Conservation (phyloP, 1,140 invertebrate species). For the Philopotamus ludificatus region DNA sequence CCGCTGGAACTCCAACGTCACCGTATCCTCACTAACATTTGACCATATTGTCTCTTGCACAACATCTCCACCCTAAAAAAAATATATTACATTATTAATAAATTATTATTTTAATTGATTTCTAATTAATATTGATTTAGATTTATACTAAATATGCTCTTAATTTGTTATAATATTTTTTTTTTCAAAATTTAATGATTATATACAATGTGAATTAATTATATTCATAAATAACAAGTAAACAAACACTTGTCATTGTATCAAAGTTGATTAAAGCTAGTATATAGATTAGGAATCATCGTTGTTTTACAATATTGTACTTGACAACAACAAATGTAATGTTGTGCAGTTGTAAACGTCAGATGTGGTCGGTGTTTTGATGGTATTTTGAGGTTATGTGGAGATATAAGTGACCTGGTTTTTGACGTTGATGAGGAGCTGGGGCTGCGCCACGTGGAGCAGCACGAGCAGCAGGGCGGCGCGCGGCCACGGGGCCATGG, state of each 20-base stretch:
- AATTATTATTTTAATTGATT: slow-evolving; percentile 11
- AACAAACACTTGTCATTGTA: too few relatives aligned
- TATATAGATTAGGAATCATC: too few relatives aligned
- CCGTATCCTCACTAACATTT: slow-evolving; percentile 86
- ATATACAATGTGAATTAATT: background rate
- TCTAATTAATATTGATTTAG: too few relatives aligned
- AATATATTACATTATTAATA: too few relatives aligned
- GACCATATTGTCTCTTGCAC: slow-evolving; percentile 88
- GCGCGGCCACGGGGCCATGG: slow-evolving; percentile 26
- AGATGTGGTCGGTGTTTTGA: too few relatives aligned
- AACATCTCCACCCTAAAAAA: slow-evolving; percentile 83
- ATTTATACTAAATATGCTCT: slow-evolving; percentile 23
- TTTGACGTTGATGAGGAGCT: slow-evolving; percentile 65
- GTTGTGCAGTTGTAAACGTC: too few relatives aligned
- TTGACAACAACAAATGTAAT: too few relatives aligned
- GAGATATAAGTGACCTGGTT: too few relatives aligned
- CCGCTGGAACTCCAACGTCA: slow-evolving; percentile 84
- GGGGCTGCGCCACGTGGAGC: slow-evolving; percentile 44
- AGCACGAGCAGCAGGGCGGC: slow-evolving; percentile 26
- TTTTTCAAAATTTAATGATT: slow-evolving; percentile 5
- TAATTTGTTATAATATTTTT: slow-evolving; percentile 17
- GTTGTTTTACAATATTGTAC: too few relatives aligned
- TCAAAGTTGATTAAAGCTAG: too few relatives aligned
- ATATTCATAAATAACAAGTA: too few relatives aligned
- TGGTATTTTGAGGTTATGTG: too few relatives aligned